Conservation (phyloP, 2,888 invertebrate genomes). For the Scelioninae gen. 1 region DNA sequence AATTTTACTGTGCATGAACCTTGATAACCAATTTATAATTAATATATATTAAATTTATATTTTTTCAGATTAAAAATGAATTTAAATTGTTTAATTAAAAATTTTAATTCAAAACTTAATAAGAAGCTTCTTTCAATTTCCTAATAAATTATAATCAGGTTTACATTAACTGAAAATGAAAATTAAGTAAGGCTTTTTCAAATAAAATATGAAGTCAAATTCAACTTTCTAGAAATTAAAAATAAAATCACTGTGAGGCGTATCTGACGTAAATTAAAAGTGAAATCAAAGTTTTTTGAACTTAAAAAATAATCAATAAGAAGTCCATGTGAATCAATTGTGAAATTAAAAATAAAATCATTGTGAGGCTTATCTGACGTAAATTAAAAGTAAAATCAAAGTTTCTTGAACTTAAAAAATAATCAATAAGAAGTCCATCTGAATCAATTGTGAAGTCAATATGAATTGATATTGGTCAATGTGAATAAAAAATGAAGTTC, state of each 20-base stretch:
- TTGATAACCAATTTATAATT: too few species aligned
- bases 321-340: constrained; percentile 1
- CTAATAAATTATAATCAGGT: background rate
- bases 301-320: background rate
- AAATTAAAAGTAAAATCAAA: background rate
- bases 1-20: too few species aligned
- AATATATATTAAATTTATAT: background rate
- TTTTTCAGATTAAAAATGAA: background rate
- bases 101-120: background rate
- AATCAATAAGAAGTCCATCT: background rate
- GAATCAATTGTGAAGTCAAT: constrained; percentile 1
- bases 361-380: background rate
- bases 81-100: background rate
- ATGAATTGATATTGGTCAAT: constrained; percentile 2
- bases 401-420: background rate
- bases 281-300: background rate
- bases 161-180: constrained; percentile 9
- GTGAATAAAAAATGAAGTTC: background rate
- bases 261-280: background rate
- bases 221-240: constrained; percentile 3
- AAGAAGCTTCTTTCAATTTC: background rate
- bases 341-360: background rate
- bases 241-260: background rate
- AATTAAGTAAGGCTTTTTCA: background rate
- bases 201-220: constrained; percentile 4